phyloP scores from a whole-genome alignment of 2,888 invertebrate species.

The Diloba caeruleocephala region DNA sequence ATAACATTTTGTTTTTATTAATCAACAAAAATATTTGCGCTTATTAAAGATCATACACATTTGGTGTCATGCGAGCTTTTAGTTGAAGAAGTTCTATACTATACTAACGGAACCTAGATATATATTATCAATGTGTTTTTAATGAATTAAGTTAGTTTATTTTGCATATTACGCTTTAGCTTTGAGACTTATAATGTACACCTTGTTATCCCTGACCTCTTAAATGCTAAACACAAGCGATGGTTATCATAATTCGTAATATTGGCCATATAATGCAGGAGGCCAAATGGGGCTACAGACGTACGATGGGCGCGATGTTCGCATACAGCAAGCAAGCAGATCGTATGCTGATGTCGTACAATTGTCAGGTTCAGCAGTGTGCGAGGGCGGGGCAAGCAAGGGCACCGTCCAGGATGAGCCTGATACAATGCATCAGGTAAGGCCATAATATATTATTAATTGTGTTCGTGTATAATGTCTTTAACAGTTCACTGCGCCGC shows the following conservation, averaged over 20 bases:
- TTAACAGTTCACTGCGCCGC: neutral
- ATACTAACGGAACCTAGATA: constrained; percentile 2
- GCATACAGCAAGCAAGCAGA: constrained; percentile 87
- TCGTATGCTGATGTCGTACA: constrained; percentile 88
- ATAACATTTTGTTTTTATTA: constrained; percentile 29
- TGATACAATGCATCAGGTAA: constrained; percentile 94
- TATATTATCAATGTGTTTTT: constrained; percentile 14
- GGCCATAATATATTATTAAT: constrained; percentile 35
- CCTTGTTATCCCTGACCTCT: constrained; percentile 36
- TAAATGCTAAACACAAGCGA: constrained; percentile 66
- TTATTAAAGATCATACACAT: constrained; percentile 31
- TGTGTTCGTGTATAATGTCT: neutral
- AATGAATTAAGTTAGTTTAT: constrained; percentile 11
- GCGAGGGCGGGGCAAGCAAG: constrained; percentile 83
- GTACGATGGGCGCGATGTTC: constrained; percentile 88
- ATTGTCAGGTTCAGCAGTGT: constrained; percentile 87
- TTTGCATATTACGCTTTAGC: constrained; percentile 13
- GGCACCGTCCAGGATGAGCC: constrained; percentile 90
- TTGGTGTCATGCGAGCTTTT: constrained; percentile 39
- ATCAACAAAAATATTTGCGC: constrained; percentile 18
- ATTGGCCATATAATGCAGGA: constrained; percentile 81
- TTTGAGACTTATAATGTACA: constrained; percentile 14
- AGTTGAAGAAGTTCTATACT: constrained; percentile 15
- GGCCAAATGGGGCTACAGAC: constrained; percentile 88
- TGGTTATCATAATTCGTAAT: constrained; percentile 65